Base-by-base conservation (phyloP, 2,888 invertebrate genomes). In the Drosophila eohydei region DNA sequence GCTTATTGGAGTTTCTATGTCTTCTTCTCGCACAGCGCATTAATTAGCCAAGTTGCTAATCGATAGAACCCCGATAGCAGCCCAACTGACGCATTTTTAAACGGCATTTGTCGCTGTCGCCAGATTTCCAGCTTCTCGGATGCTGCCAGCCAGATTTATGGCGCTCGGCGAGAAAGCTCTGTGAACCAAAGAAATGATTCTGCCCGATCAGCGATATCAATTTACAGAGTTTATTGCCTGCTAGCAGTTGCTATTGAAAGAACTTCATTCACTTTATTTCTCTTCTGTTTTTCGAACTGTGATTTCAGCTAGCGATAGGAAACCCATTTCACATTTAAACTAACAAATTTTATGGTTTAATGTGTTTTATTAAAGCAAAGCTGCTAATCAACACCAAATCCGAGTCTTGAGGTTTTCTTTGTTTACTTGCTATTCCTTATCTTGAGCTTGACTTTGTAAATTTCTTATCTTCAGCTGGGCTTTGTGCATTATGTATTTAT, bases 41-140 rank as follows among this genome's bases (percentile, higher is more conserved):
- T 84, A 83, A 89, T 83, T 87, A 83, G 61, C 69, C 52, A 52
- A 83, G 64, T 62, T 48, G 67, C 77, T 70, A 56, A 81, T 63
- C 73, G 68, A 71, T 55, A 68, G 59, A 80, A 51, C 57, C 21
- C 58, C 82, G 63, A 70, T 77, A 70, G 52, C 78, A 83, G 64
- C 74, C 52, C 72, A 87, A 46, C 68, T 80, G 78, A 54, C 58
- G 74, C 80, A 64, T 28, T 40, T 79, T 82, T 73, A 85, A 85
- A 80, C 71, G 73, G 57, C 78, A 83, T 80, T 88, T 66, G 81
- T 76, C 60, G 66, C 43, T 63, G 80, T 75, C 64, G 63, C 36
- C 54, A 51, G 50, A 43, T 62, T 63, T 38, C 41, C 32, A 51
- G 34, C 60, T 55, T 40, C 28, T 56, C 59, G 44, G 50, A 64